Conservation (phyloP, 2,888 invertebrate species). For the Minunthozetes semirufus region DNA sequence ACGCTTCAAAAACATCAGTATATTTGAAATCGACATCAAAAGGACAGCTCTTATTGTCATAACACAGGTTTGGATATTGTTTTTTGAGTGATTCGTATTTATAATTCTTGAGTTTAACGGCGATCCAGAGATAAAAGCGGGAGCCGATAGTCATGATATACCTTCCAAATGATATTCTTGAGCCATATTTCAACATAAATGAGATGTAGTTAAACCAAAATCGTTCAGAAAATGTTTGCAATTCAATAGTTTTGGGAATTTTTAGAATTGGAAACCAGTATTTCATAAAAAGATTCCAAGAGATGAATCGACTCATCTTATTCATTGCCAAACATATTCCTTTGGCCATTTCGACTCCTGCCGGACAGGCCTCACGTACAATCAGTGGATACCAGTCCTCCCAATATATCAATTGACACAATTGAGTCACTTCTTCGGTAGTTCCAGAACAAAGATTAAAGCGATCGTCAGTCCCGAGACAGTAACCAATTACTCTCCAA, state of each 20-base stretch:
- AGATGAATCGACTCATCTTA: neutral
- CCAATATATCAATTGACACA: conserved; percentile 31
- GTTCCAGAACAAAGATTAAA: conserved; percentile 36
- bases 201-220: conserved; percentile 8
- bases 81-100: neutral
- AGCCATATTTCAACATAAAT: neutral
- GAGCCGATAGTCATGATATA: neutral
- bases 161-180: neutral
- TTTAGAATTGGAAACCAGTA: conserved; percentile 28
- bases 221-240: neutral
- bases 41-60: conserved; percentile 32
- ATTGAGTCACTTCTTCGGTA: conserved; percentile 25
- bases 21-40: conserved; percentile 33
- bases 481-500: conserved; percentile 72
- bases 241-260: neutral
- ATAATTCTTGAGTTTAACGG: neutral
- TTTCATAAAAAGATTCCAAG: conserved; percentile 28
- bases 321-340: conserved; percentile 35
- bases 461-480: conserved; percentile 69
- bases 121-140: neutral
- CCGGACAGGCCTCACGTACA: neutral
- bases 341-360: conserved; percentile 26
- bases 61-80: conserved; percentile 20
- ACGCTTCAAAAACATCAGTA: conserved; percentile 23
- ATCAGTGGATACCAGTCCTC: conserved; percentile 33